These are phyloP conservation scores for Lymantria dispar DNA, from an alignment of 2,888 invertebrate species.

Conservation along the genomic window DNA sequence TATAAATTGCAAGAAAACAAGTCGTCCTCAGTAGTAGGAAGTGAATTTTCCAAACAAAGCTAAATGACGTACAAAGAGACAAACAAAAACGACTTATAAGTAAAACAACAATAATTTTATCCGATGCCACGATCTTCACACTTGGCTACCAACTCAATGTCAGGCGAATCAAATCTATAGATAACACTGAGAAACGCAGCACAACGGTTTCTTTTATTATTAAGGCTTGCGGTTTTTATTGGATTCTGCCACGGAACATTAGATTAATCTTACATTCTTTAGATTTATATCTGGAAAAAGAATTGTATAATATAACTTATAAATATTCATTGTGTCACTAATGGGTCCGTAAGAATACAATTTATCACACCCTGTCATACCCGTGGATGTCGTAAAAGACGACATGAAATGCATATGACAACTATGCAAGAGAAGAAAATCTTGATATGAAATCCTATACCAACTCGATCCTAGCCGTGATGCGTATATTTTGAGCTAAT, in stretches of 20 bases:
- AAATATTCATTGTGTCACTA: too few species aligned
- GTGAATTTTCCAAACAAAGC: constrained; percentile 28
- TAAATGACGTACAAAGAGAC: constrained; percentile 24
- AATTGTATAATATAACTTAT: too few species aligned
- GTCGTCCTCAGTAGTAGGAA: constrained; percentile 28
- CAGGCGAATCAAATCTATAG: constrained; percentile 18
- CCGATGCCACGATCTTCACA: constrained; percentile 56
- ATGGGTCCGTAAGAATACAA: too few species aligned
- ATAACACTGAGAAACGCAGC: neutral
- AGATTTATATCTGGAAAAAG: too few species aligned
- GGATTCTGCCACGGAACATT: neutral
- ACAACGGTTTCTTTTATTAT: constrained; percentile 13
- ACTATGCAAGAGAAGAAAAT: too few species aligned
- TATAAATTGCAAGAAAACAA: constrained; percentile 20
- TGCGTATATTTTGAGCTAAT: too few species aligned
- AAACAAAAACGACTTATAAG: constrained; percentile 31
- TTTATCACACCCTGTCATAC: too few species aligned
- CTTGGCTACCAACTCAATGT: constrained; percentile 57
- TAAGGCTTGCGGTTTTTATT: constrained; percentile 14
- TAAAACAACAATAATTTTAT: constrained; percentile 30
- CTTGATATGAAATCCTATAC: too few species aligned
- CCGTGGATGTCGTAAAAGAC: too few species aligned
- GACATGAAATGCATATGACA: too few species aligned
- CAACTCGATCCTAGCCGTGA: too few species aligned
- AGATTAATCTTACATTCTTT: too few species aligned